Evolutionary conservation across 2,797 vertebrate species (phyloP), one percentile per base, ranked within the genome.

Genomic region (Picus viridis): DNA sequence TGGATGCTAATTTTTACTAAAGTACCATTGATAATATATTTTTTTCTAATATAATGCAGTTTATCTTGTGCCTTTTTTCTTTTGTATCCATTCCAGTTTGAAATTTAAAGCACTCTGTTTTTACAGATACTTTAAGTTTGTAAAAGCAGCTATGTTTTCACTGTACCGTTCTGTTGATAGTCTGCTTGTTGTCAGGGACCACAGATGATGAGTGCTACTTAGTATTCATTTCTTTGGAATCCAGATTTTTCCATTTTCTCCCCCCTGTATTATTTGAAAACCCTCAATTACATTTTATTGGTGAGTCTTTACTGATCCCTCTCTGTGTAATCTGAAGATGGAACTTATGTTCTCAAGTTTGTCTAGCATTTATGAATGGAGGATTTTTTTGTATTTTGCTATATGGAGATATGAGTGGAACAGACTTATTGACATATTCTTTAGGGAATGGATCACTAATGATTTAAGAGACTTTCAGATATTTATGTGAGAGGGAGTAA

Each of bases 91-190:
- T 93, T 95, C 91, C 65, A 51, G 69, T 88, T 89, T 70, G 89
- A 34, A 23, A 22, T 91, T 74, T 93, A 67, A 90, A 91, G 14
- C 58, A 90, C 76, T 78, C 39, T 80, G 53, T 53, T 92, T 83
- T 87, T 92, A 83, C 88, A 97, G 89, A 92, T 64, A 84, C 69
- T 81, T 91, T 81, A 94, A 94, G 51, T 43, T 72, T 90, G 75
- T 75, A 91, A 91, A 96, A 94, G 77, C 75, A 89, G 70, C 92
- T 83, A 65, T 90, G 78, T 88, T 96, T 95, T 93, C 84, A 75
- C 71, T 93, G 39, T 71, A 47, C 69, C 36, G 59, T 86, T 79
- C 71, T 94, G 87, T 74, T 84, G 87, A 90, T 92, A 92, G 63
- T 86, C 79, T 96, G 92, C 49, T 88, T 88, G 53, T 91, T 93